Evolutionary conservation across 2,888 invertebrate genomes (phyloP).

Genomic region (Tortrix viridana): DNA sequence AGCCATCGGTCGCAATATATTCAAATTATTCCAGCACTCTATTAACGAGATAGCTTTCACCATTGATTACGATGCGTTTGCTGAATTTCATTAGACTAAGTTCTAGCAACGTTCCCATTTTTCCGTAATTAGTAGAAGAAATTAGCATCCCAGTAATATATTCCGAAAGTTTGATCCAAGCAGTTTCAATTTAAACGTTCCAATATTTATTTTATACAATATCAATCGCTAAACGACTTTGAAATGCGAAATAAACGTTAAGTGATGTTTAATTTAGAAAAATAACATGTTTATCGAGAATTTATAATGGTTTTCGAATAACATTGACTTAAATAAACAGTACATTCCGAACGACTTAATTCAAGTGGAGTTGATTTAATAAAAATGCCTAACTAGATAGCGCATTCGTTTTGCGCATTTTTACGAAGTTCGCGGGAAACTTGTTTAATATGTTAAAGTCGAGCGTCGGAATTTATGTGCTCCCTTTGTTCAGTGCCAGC

Average conservation of each 20-base stretch:
- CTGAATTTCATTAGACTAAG: conserved; percentile 9
- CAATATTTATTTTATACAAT: conserved; percentile 34
- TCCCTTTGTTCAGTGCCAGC: conserved; percentile 57
- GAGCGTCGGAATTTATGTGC: conserved; percentile 51
- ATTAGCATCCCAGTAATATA: conserved; percentile 12
- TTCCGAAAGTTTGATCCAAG: conserved; percentile 8
- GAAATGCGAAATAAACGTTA: neutral
- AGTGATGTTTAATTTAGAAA: conserved; percentile 13
- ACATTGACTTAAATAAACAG: conserved; percentile 28
- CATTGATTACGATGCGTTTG: conserved; percentile 42
- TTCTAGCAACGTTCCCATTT: conserved; percentile 3
- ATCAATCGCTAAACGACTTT: neutral
- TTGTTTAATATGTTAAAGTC: conserved; percentile 60
- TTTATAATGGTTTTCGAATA: conserved; percentile 35
- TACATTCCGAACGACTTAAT: conserved; percentile 29
- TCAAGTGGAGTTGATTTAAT: conserved; percentile 37
- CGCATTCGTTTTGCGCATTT: conserved; percentile 31
- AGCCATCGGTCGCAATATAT: conserved; percentile 76
- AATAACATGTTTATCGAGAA: conserved; percentile 25
- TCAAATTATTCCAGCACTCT: conserved; percentile 82
- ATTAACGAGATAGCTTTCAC: conserved; percentile 80
- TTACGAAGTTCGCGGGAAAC: conserved; percentile 47
- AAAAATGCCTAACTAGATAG: conserved; percentile 34
- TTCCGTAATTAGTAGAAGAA: conserved; percentile 19
- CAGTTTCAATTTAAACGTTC: conserved; percentile 46